Conservation (phyloP, 2,797 vertebrate species). For the Brachyalestes nurse region DNA sequence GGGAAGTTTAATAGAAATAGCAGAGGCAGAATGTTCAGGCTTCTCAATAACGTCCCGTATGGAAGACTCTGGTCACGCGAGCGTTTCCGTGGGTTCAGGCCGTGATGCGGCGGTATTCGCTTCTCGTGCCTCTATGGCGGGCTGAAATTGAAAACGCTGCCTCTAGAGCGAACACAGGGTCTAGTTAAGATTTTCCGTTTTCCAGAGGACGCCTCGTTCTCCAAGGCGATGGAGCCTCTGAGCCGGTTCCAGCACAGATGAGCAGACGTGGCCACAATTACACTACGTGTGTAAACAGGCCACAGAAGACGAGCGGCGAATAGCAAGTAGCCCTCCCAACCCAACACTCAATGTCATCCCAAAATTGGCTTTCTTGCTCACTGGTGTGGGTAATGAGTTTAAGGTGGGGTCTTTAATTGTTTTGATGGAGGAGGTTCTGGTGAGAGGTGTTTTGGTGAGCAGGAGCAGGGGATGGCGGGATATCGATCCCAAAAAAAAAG, state of each 20-base stretch:
- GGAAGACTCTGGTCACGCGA: background rate
- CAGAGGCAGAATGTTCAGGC: too few relatives aligned
- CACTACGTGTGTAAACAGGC: slow-evolving; percentile 39
- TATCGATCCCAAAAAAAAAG: slow-evolving; percentile 55
- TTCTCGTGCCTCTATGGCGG: background rate
- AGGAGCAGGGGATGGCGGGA: slow-evolving; percentile 23
- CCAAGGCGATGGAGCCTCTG: too few relatives aligned
- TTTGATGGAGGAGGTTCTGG: slow-evolving; percentile 55
- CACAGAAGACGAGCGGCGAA: slow-evolving; percentile 8
- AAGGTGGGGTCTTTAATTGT: slow-evolving; percentile 57
- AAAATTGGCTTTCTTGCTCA: slow-evolving; percentile 58
- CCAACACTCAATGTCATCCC: slow-evolving; percentile 41
- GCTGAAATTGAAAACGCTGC: background rate
- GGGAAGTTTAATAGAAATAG: background rate
- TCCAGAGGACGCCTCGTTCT: slow-evolving; percentile 1
- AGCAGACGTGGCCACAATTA: slow-evolving; percentile 41
- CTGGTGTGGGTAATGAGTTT: slow-evolving; percentile 58
- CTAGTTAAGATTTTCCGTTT: slow-evolving; percentile 9
- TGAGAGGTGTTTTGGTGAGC: slow-evolving; percentile 13
- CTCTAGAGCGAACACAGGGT: background rate
- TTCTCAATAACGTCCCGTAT: background rate
- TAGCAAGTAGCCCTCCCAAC: slow-evolving; percentile 29
- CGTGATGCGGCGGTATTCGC: too few relatives aligned
- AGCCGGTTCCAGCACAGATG: slow-evolving; percentile 44
- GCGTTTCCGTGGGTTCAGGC: background rate